These are phyloP conservation scores for Drosophila peninsularis DNA, from an alignment of 2,888 invertebrate genomes.

Conservation along the genomic window DNA sequence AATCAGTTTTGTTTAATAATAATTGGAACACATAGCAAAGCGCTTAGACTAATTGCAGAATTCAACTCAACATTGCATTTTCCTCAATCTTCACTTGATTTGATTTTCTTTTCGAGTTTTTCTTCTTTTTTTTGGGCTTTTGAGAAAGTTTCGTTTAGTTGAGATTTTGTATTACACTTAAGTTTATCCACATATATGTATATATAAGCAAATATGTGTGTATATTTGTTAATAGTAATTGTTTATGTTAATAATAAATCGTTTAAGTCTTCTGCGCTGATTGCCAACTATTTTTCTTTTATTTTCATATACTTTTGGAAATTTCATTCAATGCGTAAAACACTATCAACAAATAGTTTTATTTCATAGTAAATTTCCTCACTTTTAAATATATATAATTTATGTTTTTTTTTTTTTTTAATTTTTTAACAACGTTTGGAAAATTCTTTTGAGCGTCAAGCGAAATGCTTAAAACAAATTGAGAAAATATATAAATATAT, in stretches of 20 bases:
- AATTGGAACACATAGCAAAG: constrained; percentile 40
- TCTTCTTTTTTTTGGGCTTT: not conserved
- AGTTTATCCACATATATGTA: constrained; percentile 24
- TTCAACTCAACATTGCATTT: constrained; percentile 17
- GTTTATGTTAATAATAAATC: constrained; percentile 66
- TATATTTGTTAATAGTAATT: constrained; percentile 36
- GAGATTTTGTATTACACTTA: constrained; percentile 46
- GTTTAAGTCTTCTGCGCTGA: constrained; percentile 80
- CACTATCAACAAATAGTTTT: constrained; percentile 59
- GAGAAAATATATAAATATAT: constrained; percentile 18
- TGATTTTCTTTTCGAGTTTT: constrained; percentile 16
- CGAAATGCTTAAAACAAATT: constrained; percentile 28
- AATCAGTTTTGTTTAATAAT: constrained; percentile 6
- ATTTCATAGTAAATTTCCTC: constrained; percentile 23
- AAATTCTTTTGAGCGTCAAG: constrained; percentile 41
- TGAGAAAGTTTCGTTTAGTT: constrained; percentile 31
- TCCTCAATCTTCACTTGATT: not conserved
- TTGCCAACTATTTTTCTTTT: constrained; percentile 73
- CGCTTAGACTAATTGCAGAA: constrained; percentile 30
- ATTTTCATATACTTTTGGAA: constrained; percentile 27
- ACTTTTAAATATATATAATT: constrained; percentile 1
- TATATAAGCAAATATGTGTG: constrained; percentile 23
- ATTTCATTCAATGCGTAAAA: constrained; percentile 31
- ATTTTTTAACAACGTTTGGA: constrained; percentile 56
- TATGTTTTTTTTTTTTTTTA: constrained; percentile 17